Evolutionary conservation across 2,888 invertebrate genomes (phyloP).

Genomic region (Leucoma salicis): DNA sequence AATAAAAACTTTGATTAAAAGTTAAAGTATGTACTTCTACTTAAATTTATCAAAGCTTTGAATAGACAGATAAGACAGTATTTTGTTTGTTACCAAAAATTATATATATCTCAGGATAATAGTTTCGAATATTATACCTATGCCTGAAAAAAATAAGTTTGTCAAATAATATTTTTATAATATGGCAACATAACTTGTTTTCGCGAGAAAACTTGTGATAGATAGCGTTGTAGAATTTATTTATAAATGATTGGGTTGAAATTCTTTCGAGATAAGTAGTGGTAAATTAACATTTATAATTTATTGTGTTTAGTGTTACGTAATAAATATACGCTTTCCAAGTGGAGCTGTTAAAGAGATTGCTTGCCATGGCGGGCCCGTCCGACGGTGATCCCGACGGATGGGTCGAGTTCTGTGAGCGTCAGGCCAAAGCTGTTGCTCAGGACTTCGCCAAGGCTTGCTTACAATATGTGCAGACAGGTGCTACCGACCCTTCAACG

Average conservation of each 20-base stretch:
- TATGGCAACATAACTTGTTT: slow-evolving; percentile 75
- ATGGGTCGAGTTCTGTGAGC: slow-evolving; percentile 93
- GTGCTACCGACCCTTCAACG: slow-evolving; percentile 83
- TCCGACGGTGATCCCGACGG: slow-evolving; percentile 84
- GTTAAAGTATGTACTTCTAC: too few relatives aligned
- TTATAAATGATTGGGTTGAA: slow-evolving; percentile 64
- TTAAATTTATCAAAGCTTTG: too few relatives aligned
- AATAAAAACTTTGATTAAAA: too few relatives aligned
- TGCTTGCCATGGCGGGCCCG: slow-evolving; percentile 79
- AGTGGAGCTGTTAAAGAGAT: slow-evolving; percentile 79
- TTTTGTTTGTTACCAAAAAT: too few relatives aligned
- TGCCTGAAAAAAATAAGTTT: too few relatives aligned
- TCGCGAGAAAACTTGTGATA: slow-evolving; percentile 67
- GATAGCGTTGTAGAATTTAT: slow-evolving; percentile 66
- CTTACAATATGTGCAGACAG: slow-evolving; percentile 88
- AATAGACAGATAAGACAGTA: too few relatives aligned
- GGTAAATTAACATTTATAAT: slow-evolving; percentile 31
- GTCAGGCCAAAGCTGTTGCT: slow-evolving; percentile 92
- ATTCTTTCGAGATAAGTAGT: slow-evolving; percentile 35
- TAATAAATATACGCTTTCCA: slow-evolving; percentile 51
- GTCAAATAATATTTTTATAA: slow-evolving; percentile 31
- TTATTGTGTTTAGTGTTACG: slow-evolving; percentile 46
- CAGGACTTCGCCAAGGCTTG: slow-evolving; percentile 95
- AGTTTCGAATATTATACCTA: too few relatives aligned
- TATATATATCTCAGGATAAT: too few relatives aligned